Conservation (phyloP, 2,113 vertebrate genomes). For the Toxostoma redivivum region DNA sequence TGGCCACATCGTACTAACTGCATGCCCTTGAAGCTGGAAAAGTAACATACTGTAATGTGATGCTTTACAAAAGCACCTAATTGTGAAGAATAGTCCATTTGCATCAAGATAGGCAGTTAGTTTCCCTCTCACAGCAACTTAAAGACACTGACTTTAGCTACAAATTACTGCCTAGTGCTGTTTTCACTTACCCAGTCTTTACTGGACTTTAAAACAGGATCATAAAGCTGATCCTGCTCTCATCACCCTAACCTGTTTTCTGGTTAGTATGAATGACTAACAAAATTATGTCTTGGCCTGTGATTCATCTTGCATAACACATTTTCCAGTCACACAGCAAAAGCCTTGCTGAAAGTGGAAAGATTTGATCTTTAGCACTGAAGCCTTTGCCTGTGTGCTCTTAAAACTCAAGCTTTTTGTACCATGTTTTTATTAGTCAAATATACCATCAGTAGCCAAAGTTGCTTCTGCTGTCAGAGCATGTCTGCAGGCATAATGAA, state of each 20-base stretch:
- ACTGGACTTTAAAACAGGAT: background rate
- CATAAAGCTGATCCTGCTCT: conserved; percentile 27
- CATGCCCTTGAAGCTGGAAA: conserved; percentile 3
- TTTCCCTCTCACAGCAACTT: conserved; percentile 28
- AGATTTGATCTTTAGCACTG: conserved; percentile 46
- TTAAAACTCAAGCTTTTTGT: conserved; percentile 4
- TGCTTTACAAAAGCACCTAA: conserved; percentile 46
- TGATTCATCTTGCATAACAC: conserved; percentile 69
- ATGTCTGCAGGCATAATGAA: background rate
- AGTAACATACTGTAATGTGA: background rate
- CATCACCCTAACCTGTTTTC: conserved; percentile 39
- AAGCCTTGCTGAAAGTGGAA: conserved; percentile 45
- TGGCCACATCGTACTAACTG: background rate
- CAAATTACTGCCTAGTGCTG: background rate
- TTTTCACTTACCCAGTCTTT: conserved; percentile 33
- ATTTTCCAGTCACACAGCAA: conserved; percentile 68
- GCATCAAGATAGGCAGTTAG: conserved; percentile 49
- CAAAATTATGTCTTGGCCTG: conserved; percentile 32
- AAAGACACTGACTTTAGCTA: background rate
- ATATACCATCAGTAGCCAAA: background rate
- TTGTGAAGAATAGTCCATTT: conserved; percentile 42
- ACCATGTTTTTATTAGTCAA: conserved; percentile 13
- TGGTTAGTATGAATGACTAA: conserved; percentile 58
- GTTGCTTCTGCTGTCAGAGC: background rate
- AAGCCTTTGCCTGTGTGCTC: background rate